These are phyloP conservation scores for Conomelus anceps DNA, from an alignment of 2,888 invertebrate species.

Conservation along the genomic window DNA sequence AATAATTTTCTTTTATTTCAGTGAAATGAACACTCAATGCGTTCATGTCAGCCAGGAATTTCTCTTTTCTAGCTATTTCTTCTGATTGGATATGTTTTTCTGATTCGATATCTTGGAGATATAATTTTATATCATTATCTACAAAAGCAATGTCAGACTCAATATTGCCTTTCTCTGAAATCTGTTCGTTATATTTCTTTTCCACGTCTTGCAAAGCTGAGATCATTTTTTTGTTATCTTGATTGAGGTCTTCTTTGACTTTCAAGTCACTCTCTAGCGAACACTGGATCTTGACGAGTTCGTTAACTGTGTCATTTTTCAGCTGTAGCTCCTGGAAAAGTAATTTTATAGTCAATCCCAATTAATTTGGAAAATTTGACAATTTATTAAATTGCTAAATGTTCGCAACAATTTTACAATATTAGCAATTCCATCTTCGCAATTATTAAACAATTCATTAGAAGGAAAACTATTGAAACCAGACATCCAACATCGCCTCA, in stretches of 20 bases:
- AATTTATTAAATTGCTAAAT: too few species aligned
- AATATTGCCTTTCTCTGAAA: background rate
- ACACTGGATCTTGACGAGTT: background rate
- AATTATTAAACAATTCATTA: too few species aligned
- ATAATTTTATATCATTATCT: background rate
- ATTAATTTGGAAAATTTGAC: too few species aligned
- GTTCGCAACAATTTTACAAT: too few species aligned
- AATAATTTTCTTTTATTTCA: background rate
- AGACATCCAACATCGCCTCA: too few species aligned
- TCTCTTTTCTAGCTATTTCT: background rate
- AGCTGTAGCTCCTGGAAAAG: background rate
- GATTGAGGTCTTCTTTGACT: background rate
- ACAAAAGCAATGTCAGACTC: background rate
- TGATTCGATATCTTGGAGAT: background rate
- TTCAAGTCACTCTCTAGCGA: background rate
- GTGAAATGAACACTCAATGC: background rate
- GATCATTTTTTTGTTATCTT: background rate
- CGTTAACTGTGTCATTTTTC: background rate
- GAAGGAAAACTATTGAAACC: too few species aligned
- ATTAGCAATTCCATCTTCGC: too few species aligned
- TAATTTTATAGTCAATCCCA: background rate
- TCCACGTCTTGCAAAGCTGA: background rate
- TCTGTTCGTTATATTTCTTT: background rate
- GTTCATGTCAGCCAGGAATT: background rate
- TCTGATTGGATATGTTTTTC: background rate